Evolutionary conservation across 2,888 invertebrate genomes (phyloP).

Genomic region (Pecten maximus): DNA sequence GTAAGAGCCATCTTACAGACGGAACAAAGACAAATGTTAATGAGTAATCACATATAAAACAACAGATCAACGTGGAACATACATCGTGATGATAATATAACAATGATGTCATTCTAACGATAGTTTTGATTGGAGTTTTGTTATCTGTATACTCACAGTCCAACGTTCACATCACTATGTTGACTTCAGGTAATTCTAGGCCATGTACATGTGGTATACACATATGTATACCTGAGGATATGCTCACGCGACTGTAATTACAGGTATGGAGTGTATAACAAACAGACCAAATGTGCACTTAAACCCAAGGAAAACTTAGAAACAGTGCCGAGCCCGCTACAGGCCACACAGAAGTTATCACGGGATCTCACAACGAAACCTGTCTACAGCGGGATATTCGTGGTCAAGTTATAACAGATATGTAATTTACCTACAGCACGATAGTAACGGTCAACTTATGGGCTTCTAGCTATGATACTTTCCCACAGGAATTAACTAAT

Average conservation of each 20-base stretch:
- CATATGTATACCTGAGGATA: not conserved
- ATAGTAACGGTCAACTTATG: no score
- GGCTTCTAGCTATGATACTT: no score
- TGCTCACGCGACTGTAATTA: not conserved
- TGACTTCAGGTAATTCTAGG: constrained; percentile 3
- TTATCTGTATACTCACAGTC: constrained; percentile 16
- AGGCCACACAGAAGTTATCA: not conserved
- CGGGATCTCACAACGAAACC: no score
- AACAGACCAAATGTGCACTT: not conserved
- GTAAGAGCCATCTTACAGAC: not conserved
- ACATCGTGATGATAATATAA: not conserved
- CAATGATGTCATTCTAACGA: not conserved
- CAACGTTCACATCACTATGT: constrained; percentile 15
- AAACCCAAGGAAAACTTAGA: not conserved
- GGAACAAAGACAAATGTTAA: not conserved
- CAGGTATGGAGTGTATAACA: not conserved
- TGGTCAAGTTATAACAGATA: no score
- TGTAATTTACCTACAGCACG: no score
- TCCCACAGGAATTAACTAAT: no score
- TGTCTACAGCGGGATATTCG: no score
- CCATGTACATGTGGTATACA: not conserved
- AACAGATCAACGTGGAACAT: not conserved
- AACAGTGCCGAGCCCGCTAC: not conserved
- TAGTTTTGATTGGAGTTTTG: not conserved
- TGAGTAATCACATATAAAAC: not conserved